A percentile compares a stretch with the other conserved stretches of the same genome.
These are phyloP conservation scores for Caenorhabditis angaria DNA, from an alignment of 2,888 invertebrate species.

Conservation along the genomic window DNA sequence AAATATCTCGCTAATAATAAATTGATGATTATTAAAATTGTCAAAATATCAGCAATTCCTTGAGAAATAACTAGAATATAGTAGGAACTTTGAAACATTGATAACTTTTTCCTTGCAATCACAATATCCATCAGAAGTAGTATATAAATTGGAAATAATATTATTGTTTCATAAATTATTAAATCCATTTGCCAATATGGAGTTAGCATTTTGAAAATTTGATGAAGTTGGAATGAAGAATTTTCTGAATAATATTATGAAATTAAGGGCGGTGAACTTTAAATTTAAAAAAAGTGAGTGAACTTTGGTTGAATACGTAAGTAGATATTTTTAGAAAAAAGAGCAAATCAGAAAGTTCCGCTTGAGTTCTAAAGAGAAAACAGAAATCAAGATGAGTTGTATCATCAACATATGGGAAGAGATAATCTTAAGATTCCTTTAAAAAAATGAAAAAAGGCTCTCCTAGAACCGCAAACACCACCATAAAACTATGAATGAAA, in stretches of 20 bases:
- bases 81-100: slow-evolving; percentile 14
- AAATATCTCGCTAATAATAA: slow-evolving; percentile 25
- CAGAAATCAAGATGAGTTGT: too few relatives aligned
- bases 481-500: too few relatives aligned
- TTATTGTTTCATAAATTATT: slow-evolving; percentile 11
- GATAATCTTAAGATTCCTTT: too few relatives aligned
- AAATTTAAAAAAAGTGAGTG: too few relatives aligned
- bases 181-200: slow-evolving; percentile 33
- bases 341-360: too few relatives aligned
- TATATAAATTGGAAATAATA: slow-evolving; percentile 19
- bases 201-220: slow-evolving; percentile 12
- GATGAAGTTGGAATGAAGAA: background rate
- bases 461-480: too few relatives aligned
- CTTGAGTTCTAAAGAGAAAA: too few relatives aligned
- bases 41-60: slow-evolving; percentile 18
- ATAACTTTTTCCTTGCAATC: slow-evolving; percentile 9
- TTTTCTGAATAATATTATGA: background rate
- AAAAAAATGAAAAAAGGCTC: too few relatives aligned
- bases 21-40: slow-evolving; percentile 13
- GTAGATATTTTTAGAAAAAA: too few relatives aligned
- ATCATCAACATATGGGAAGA: too few relatives aligned
- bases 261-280: background rate
- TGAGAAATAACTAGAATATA: slow-evolving; percentile 20
- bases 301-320: too few relatives aligned
- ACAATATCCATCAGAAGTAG: slow-evolving; percentile 12